Evolutionary conservation across 2,797 vertebrate species (phyloP), one percentile per base, ranked within the genome.

Genomic region (Xiphorhynchus erythropygius): DNA sequence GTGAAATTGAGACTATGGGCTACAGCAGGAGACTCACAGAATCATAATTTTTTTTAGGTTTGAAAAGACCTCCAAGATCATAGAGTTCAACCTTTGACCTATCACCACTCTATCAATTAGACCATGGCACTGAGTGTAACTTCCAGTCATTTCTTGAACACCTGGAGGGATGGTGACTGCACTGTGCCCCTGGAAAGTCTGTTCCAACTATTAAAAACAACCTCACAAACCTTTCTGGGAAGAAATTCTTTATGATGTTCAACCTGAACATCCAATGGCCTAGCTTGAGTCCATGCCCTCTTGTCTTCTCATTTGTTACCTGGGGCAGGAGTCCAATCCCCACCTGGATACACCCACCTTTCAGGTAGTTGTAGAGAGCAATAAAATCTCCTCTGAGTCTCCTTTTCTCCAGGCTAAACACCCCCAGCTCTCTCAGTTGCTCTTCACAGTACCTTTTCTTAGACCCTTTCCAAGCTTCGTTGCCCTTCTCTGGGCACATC

Each of bases 391-490:
- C 18, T 18, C 25, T 18, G 25, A 53, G 25, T 5, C 33, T 47
- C 7, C 8, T 65, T 47, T 53, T 28, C 18, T 71, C 30, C 73
- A 24, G 23, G 15, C 4, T 47, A 17, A 59, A 53, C 22, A 65
- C 6, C 7, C 2, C 2, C 22, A 71, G 15, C 15, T 90, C 9
- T 37, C 30, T 71, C 18, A 53, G 10, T 15, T 19, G 10, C 7
- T 77, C 24, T 12, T 53, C 4, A 3, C 0, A 59, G 18, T 22
- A 28, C 5, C 53, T 17, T n/a, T 7, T 22, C 33, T 46, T 7
- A 4, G 33, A 41, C 7, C 15, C 7, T 52, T n/a, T 33, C 13
- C 13, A 39, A 78, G 13, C 2, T 16, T 14, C 30, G 6, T 11
- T 57, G 24, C 11, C 10, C 2, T 32, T 64, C 55, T 32, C 65